Evolutionary conservation across 2,888 invertebrate species (phyloP), one percentile per base, ranked within the genome.

Genomic region (Heliconius ismenius): DNA sequence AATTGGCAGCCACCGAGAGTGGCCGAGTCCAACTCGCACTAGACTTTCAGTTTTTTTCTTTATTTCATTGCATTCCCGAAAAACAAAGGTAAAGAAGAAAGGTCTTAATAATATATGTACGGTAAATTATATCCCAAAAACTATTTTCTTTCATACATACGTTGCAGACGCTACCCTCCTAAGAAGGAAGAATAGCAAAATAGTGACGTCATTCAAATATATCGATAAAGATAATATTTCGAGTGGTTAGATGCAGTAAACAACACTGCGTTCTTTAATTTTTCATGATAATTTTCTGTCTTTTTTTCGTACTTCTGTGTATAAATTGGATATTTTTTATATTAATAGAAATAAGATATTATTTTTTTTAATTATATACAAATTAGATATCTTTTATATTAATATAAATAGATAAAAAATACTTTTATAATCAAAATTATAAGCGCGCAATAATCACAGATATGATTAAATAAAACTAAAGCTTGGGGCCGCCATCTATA

Each of bases 71-170:
- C 2, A n/a, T 65, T 63, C 9, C 18, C 21, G 21, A 11, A 36
- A n/a, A 65, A 6, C 6, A 65, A 65, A 65, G 64, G 64, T 64
- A 64, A 36, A n/a, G 13, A 65, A 24, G 3, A 65, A 65, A 65
- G 65, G 39, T 65, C 65, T 39, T 65, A 39, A 65, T 65, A 65
- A 65, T 39, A 39, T 65, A 15, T 65, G 39, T 43, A 67, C 39
- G 39, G 39, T 39, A 67, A 26, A 67, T 67, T 43, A 43, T 43
- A 24, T 24, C 18, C 24, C 39, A 43, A 67, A 67, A 67, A 67
- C 39, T 67, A 43, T 67, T 67, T 67, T 43, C 24, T 67, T 67
- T 24, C 67, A 26, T 43, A 39, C 24, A 43, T 39, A 39, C 39
- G 18, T 67, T 39, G 24, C 43, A 67, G 39, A 39, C 65, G 39